phyloP scores from a whole-genome alignment of 2,888 invertebrate species.

The Helicoverpa assulta region DNA sequence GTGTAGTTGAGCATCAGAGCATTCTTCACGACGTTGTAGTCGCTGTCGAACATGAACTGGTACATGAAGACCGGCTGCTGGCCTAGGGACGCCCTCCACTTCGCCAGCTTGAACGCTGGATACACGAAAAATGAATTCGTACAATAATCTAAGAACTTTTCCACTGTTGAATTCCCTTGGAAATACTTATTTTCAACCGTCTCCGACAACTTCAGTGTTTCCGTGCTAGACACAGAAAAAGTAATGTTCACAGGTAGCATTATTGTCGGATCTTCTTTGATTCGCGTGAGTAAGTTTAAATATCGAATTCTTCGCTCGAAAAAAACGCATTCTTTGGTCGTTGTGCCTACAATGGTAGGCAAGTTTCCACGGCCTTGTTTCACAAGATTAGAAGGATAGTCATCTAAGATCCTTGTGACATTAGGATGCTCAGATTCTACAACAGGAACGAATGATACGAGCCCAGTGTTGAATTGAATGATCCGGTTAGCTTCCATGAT shows the following conservation, averaged over 20 bases:
- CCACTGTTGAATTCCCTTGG: constrained; percentile 43
- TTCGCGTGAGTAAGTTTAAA: constrained; percentile 27
- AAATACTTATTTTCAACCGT: constrained; percentile 56
- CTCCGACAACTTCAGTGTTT: constrained; percentile 37
- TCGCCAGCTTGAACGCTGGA: constrained; percentile 62
- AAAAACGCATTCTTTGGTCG: constrained; percentile 50
- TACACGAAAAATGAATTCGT: constrained; percentile 60
- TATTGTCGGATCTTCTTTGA: constrained; percentile 64
- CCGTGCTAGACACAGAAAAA: constrained; percentile 38
- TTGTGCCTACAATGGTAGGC: constrained; percentile 63
- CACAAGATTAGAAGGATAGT: constrained; percentile 63
- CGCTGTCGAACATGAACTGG: constrained; percentile 82
- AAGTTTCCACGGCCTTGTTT: constrained; percentile 63
- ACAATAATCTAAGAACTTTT: constrained; percentile 46
- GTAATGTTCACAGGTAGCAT: constrained; percentile 54
- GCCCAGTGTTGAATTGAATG: constrained; percentile 45
- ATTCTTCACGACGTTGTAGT: constrained; percentile 77
- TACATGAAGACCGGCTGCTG: constrained; percentile 81
- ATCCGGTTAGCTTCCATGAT: constrained; percentile 62
- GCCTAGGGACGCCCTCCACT: constrained; percentile 47
- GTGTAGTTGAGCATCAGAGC: constrained; percentile 64
- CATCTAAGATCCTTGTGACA: constrained; percentile 62
- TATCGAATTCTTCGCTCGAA: constrained; percentile 36
- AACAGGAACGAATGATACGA: constrained; percentile 63
- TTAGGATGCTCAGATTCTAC: constrained; percentile 60